Conservation (phyloP, 2,797 vertebrate species). For the Synanceia verrucosa region DNA sequence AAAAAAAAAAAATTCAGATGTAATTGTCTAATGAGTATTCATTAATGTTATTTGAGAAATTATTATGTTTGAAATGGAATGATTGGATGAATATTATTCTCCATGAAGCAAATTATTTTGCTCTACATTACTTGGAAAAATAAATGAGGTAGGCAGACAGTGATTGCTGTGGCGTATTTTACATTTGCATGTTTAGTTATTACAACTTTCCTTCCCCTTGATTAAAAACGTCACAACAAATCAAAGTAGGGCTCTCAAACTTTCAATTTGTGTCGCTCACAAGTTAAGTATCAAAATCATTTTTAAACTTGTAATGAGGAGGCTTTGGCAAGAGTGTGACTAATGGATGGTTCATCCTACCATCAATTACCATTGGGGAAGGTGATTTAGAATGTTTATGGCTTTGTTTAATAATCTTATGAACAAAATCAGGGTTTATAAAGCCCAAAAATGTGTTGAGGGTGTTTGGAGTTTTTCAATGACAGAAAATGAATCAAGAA, state of each 20-base stretch:
- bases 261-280: neutral
- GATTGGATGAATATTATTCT: neutral
- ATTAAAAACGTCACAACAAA: constrained; percentile 24
- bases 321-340: neutral
- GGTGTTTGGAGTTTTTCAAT: neutral
- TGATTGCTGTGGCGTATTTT: neutral
- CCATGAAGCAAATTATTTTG: neutral
- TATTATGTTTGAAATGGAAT: neutral
- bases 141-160: neutral
- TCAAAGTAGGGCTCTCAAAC: neutral
- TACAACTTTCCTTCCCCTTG: neutral
- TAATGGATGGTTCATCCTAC: neutral
- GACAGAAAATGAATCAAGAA: neutral
- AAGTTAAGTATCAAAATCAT: neutral
- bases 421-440: neutral
- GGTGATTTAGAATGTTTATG: neutral
- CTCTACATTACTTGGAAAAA: neutral
- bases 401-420: neutral
- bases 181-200: neutral
- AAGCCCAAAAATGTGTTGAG: neutral
- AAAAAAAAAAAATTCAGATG: constrained; percentile 27
- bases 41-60: neutral
- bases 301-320: neutral
- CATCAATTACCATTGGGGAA: neutral
- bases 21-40: constrained; percentile 39